Base-by-base conservation (phyloP, 1,140 invertebrate species). In the Diachasmimorpha longicaudata region DNA sequence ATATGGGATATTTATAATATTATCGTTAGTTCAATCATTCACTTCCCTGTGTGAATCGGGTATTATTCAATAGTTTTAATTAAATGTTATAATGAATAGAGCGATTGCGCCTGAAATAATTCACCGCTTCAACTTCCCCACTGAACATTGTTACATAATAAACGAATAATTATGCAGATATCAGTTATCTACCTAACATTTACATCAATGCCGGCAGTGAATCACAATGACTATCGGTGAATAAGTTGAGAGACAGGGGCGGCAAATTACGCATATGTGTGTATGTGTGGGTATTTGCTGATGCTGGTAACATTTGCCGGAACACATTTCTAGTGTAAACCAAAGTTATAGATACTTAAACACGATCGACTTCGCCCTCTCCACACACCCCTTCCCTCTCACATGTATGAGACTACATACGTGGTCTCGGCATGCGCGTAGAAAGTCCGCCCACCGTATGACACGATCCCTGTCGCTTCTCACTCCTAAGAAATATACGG, bases 151-250 rank as follows among this genome's bases (percentile, higher is more conserved):
- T 85, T 85, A 83, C 70, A 80, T 84, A 85, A 85, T 76, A 74
- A 72, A 77, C 74, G 79, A 81, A 84, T 84, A 83, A 85, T 85
- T 85, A 86, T 85, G 85, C 84, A 84, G 82, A 75, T 70, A 76
- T 66, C 74, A 75, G 72, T 72, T 80, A 72, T 78, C 79, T 79
- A 74, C 75, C 78, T 82, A 84, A 80, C 83, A 84, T 85, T 85
- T 84, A 85, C 81, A 81, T 85, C 83, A 83, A 79, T 79, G 80
- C 80, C 79, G 19, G 77, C 67, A 70, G 77, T 70, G 68, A 77
- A 77, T 80, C 75, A 80, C 79, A 79, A 80, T 78, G 68, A 21
- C 70, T 74, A 31, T 44, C 66, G 36, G 46, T 42, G 31, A 4
- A 4, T 14, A 52, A 5, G 44, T 23, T 8, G 52, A 25, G 36